phyloP scores from a whole-genome alignment of 2,888 invertebrate species.

The Rotaria sp. region DNA sequence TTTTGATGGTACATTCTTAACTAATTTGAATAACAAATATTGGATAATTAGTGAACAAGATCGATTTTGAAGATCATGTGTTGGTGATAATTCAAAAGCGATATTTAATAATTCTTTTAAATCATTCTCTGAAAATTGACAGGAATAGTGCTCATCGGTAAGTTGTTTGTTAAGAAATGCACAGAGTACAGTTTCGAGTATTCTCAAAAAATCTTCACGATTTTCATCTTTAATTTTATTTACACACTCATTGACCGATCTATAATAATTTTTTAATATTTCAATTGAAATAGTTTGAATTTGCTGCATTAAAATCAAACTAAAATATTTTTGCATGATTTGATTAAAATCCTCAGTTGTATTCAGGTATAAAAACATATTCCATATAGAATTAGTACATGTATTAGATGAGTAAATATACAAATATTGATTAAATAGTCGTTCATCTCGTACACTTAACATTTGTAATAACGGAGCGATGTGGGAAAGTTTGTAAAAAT shows the following conservation, averaged over 20 bases:
- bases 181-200: not conserved
- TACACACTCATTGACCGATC: not conserved
- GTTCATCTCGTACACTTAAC: not conserved
- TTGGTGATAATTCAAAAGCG: too few species aligned
- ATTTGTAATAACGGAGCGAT: not conserved
- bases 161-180: not conserved
- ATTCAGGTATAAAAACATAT: not conserved
- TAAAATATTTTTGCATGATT: not conserved
- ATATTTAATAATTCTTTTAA: not conserved
- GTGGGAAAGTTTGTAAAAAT: not conserved
- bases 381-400: not conserved
- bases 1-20: not conserved
- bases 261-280: not conserved
- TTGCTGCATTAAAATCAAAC: not conserved
- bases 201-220: not conserved
- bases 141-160: not conserved
- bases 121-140: not conserved
- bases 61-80: not conserved
- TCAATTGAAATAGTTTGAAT: not conserved
- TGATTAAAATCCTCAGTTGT: not conserved
- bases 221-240: not conserved
- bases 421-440: not conserved
- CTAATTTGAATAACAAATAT: not conserved
- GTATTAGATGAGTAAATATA: not conserved
- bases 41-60: not conserved